Evolutionary conservation across 2,888 invertebrate species (phyloP), one percentile per base, ranked within the genome.

Genomic region (Thereva nobilitata): DNA sequence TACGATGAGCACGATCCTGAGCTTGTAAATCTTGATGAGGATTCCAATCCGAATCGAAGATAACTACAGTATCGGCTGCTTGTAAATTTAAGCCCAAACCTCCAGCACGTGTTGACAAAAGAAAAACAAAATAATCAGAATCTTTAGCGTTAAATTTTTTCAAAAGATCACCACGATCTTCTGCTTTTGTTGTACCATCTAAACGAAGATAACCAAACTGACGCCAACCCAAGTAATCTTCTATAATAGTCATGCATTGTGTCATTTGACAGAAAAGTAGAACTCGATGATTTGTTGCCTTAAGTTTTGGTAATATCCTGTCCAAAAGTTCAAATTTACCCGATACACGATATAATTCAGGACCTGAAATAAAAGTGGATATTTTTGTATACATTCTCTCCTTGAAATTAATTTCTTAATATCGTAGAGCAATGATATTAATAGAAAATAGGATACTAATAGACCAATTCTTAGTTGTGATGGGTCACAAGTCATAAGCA

Each of bases 231-330:
- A 99, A 86, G 79, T 97, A 99, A 83, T 99, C 99, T 80, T 99
- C 99, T 85, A 97, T 93, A 74, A 97, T 97, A 66, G 95, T 97
- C 97, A 99, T 98, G 72, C 97, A 88, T 76, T 96, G 93, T 0
- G 99, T 99, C 99, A 99, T 99, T 84, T 99, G 99, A 89, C 97
- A 99, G 85, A 99, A 99, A 70, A 99, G 89, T 70, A 99, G 83
- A n/a, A 98, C 95, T 70, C 97, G 86, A 83, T 99, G 99, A 68
- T 91, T 91, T 0, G 92, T 92, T 7, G 87, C 86, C 78, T 96
- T 95, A 72, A 99, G 82, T 82, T 99, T 99, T 0, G 99, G 99
- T 74, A 99, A 83, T 74, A 99, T 97, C 42, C 98, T 88, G 82
- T 99, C 99, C 66, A 99, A 81, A 55, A 99, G 83, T 81, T 99